A percentile compares a stretch with the other conserved stretches of the same genome.
Evolutionary conservation across 2,113 vertebrate species (phyloP).

Genomic region (Glaucidium brasilianum): DNA sequence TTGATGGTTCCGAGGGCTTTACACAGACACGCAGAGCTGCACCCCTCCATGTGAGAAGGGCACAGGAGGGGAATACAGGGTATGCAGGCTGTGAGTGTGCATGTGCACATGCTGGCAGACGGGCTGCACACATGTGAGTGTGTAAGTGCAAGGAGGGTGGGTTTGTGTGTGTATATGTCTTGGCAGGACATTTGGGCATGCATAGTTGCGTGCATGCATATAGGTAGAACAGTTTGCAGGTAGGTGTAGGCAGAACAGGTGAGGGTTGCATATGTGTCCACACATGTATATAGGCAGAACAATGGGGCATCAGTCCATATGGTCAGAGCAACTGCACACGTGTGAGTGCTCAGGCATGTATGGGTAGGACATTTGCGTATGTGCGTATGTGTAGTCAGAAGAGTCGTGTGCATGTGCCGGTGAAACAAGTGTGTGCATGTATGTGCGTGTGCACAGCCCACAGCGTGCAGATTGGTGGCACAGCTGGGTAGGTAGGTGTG

Average conservation of each 20-base stretch:
- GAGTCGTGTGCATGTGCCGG: no score
- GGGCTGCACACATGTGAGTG: accelerated
- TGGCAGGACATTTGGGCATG: accelerated
- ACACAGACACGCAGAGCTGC: accelerated
- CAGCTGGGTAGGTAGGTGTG: accelerated
- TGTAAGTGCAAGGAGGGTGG: neutral
- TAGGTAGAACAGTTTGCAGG: neutral
- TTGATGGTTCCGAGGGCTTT: neutral
- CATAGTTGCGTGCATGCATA: accelerated
- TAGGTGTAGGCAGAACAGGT: neutral
- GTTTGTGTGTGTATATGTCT: neutral
- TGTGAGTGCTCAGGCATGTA: accelerated
- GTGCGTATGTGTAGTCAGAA: neutral
- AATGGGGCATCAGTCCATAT: accelerated
- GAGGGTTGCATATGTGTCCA: neutral
- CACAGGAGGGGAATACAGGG: neutral
- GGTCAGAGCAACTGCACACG: accelerated
- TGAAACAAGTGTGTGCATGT: accelerated
- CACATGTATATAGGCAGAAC: neutral
- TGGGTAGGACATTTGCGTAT: neutral
- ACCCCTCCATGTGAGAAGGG: accelerated
- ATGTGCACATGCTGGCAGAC: accelerated
- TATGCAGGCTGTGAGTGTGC: no score
- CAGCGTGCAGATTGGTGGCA: no score
- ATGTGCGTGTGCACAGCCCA: neutral